Conservation (phyloP, 2,113 vertebrate genomes). For the Danionella cerebrum region DNA sequence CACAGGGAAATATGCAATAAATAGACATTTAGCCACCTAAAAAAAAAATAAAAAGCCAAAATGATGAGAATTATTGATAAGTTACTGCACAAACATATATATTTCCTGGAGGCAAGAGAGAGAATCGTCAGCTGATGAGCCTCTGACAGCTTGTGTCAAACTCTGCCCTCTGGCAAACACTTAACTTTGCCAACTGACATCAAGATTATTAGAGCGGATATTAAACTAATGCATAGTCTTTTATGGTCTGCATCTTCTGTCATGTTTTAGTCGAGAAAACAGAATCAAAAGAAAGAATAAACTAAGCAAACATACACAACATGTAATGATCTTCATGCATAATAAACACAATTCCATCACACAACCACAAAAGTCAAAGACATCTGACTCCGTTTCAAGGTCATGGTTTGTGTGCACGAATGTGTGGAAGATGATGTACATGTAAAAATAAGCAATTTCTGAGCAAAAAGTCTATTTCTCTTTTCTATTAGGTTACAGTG, state of each 20-base stretch:
- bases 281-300: not conserved
- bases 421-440: slow-evolving; percentile 3
- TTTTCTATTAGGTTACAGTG: slow-evolving; percentile 13
- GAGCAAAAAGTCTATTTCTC: not conserved
- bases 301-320: not conserved
- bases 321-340: not conserved
- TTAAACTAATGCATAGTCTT: not conserved
- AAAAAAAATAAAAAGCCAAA: not conserved
- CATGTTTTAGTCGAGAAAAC: not conserved
- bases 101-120: not conserved
- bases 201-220: slow-evolving; percentile 22
- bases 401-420: not conserved
- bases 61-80: not conserved
- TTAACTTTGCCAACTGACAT: slow-evolving; percentile 13
- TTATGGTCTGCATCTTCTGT: not conserved
- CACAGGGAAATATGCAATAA: not conserved
- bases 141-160: not conserved
- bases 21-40: not conserved
- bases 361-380: not conserved
- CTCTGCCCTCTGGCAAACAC: not conserved
- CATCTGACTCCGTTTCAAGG: not conserved
- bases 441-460: slow-evolving; percentile 17
- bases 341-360: not conserved
- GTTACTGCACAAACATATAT: not conserved
- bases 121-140: not conserved